phyloP scores from a whole-genome alignment of 2,113 vertebrate species.

The Clarias magur region DNA sequence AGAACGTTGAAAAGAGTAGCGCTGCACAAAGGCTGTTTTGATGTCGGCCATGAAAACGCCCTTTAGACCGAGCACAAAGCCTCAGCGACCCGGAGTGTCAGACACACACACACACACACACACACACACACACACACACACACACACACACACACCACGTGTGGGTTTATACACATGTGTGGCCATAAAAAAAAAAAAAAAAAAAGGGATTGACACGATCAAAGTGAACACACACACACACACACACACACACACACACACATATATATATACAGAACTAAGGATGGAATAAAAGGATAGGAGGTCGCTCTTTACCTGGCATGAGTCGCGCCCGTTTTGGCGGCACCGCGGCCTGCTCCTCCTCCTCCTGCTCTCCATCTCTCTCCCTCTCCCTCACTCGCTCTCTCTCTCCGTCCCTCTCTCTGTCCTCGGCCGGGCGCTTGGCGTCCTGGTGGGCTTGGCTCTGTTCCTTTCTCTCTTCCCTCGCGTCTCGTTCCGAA shows the following conservation, averaged over 20 bases:
- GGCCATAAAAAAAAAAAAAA: conserved; percentile 39
- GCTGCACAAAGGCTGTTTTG: conserved; percentile 52
- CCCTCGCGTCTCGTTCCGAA: conserved; percentile 32
- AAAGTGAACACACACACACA: conserved; percentile 18
- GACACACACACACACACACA: conserved; percentile 26
- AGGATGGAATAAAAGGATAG: background rate
- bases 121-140: conserved; percentile 34
- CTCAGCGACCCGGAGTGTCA: conserved; percentile 14
- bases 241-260: background rate
- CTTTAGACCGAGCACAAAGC: conserved; percentile 46
- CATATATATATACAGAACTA: background rate
- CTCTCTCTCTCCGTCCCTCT: conserved; percentile 65
- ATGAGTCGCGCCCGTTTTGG: conserved; percentile 74
- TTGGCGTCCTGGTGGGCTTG: conserved; percentile 70
- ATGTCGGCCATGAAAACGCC: conserved; percentile 46
- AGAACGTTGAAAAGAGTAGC: conserved; percentile 21
- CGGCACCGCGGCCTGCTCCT: conserved; percentile 71
- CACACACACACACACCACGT: background rate
- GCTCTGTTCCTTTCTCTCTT: conserved; percentile 44
- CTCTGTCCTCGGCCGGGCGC: conserved; percentile 49
- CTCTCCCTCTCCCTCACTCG: conserved; percentile 62
- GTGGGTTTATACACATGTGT: conserved; percentile 44
- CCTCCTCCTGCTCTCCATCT: conserved; percentile 45
- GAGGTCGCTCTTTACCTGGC: conserved; percentile 43
- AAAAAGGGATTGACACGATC: conserved; percentile 26